Base-by-base conservation (phyloP, 2,797 vertebrate species). In the Hippopotamyrus pictus region DNA sequence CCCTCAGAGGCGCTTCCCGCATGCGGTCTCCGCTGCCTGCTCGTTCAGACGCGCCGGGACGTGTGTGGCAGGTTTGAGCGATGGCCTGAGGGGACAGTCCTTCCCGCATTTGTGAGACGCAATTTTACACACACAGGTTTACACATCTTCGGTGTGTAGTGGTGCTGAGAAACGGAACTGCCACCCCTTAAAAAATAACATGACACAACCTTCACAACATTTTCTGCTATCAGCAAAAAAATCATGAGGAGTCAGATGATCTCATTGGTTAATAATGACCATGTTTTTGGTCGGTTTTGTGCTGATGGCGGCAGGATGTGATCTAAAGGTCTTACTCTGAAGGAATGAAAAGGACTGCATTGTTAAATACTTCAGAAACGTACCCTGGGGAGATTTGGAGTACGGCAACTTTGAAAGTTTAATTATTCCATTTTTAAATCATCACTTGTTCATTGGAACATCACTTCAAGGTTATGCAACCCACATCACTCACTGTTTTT, bases 1-100 rank as follows among this genome's bases (percentile, higher is more conserved):
- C 93, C 92, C 92, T 88, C 94, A 95, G 93, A 96, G 94, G 94
- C 94, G 5, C 93, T 94, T 93, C 94, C 93, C 93, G 94, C 94
- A 94, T 91, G 91, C 91, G 88, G 89, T 92, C 91, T 90, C 90
- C 22, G 93, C 93, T 90, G 93, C 92, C 94, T 93, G 92, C 94
- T 95, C 93, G 94, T 92, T 92, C 93, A 89, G 91, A 93, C 93
- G 93, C 91, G 22, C 92, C 76, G 85, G 89, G 94, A 92, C 90
- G 91, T 94, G 94, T 93, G 93, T 95, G 95, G 93, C 92, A 93
- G 94, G 95, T 94, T 95, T 91, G 88, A 93, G 94, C 91, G 88
- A 90, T 89, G 85, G 93, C 94, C 94, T 84, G 86, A 88, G 94
- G 95, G 94, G 93, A 91, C 88, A 50, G 90, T 83, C 91, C 86